Evolutionary conservation across 2,797 vertebrate genomes (phyloP).

Genomic region (Phaenicophaeus curvirostris): DNA sequence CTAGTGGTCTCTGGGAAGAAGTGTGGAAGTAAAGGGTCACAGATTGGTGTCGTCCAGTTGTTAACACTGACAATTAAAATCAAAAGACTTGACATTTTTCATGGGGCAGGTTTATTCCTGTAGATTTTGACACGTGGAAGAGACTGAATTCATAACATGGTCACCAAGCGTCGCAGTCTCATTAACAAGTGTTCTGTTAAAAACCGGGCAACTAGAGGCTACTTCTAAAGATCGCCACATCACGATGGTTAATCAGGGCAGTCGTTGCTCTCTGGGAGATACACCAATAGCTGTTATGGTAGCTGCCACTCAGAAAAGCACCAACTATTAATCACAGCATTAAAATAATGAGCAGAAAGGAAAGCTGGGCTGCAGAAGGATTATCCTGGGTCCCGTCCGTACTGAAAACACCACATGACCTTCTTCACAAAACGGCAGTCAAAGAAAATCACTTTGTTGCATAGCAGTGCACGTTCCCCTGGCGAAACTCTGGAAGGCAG

Average conservation of each 20-base stretch:
- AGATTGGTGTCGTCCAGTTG: neutral
- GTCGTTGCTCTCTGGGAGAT: fast-evolving
- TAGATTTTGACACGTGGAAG: neutral
- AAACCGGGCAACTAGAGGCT: neutral
- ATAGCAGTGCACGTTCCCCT: fast-evolving
- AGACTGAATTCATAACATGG: neutral
- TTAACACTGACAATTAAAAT: neutral
- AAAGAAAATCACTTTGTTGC: neutral
- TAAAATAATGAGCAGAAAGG: constrained; percentile 10
- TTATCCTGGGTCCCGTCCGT: neutral
- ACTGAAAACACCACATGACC: neutral
- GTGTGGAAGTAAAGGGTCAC: fast-evolving
- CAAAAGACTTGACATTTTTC: neutral
- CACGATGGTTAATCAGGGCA: neutral
- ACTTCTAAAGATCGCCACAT: neutral
- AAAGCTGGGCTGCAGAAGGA: constrained; percentile 12
- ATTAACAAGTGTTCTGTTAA: neutral
- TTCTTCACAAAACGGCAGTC: neutral
- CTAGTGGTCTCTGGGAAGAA: neutral
- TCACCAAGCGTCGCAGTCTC: neutral
- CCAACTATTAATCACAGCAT: neutral
- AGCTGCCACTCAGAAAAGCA: neutral
- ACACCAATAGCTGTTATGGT: neutral
- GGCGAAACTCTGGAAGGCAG: neutral
- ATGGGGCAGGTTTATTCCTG: neutral